Evolutionary conservation across 2,797 vertebrate species (phyloP).

Genomic region (Acanthurus leucopareius): DNA sequence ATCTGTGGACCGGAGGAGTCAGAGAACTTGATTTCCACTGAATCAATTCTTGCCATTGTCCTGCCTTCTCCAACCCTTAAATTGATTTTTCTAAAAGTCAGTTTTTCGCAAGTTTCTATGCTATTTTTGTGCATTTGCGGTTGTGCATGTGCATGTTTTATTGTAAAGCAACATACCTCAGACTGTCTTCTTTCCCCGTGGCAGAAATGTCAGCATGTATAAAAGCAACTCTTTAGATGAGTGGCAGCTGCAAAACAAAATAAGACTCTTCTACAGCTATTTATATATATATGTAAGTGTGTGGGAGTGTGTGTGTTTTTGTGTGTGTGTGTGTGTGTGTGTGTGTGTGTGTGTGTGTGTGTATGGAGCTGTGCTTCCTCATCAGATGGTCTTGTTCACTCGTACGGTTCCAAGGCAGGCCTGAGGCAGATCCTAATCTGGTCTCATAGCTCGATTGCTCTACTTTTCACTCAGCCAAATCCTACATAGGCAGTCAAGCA

Average conservation of each 20-base stretch:
- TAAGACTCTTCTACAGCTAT: conserved; percentile 40
- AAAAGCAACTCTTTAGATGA: conserved; percentile 64
- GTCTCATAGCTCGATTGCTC: conserved; percentile 68
- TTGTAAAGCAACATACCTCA: conserved; percentile 41
- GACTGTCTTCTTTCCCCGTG: conserved; percentile 44
- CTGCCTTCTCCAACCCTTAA: conserved; percentile 12
- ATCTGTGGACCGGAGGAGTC: conserved; percentile 44
- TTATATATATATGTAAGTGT: conserved; percentile 4
- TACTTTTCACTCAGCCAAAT: conserved; percentile 69
- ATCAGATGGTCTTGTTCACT: conserved; percentile 70
- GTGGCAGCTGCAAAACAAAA: conserved; percentile 68
- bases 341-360: conserved; percentile 3
- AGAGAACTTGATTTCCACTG: conserved; percentile 44
- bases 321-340: not conserved
- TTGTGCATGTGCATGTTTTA: not conserved
- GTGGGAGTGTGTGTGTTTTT: not conserved
- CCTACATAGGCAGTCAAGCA: conserved; percentile 33
- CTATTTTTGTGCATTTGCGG: not conserved
- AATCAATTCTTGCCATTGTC: conserved; percentile 47
- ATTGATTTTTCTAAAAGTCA: conserved; percentile 36
- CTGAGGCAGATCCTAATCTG: conserved; percentile 70
- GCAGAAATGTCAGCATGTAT: conserved; percentile 62
- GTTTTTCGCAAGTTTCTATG: not conserved
- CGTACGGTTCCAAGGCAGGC: conserved; percentile 59
- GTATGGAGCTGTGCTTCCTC: conserved; percentile 22